Base-by-base conservation (phyloP, 2,797 vertebrate genomes). In the Cuniculus paca region DNA sequence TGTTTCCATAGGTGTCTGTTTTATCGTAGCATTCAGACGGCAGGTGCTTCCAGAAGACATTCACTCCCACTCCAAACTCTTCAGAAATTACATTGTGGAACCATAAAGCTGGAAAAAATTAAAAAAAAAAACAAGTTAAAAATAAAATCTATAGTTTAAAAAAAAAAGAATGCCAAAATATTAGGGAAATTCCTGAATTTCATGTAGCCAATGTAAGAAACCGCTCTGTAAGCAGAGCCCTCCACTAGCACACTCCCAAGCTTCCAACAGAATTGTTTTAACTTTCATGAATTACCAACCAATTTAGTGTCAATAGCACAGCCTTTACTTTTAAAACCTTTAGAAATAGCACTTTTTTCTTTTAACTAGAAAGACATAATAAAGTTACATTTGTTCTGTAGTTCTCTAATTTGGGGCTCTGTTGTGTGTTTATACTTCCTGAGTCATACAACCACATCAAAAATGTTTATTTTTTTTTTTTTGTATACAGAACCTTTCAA, bases 11-110 rank as follows among this genome's bases (percentile, higher is more conserved):
- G 0, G 99, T 99, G 95, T 99, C 99, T 94, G 99, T 99, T 96
- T 98, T 99, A 98, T 99, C 99, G 16, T 99, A 99, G 97, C 98
- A 99, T 88, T 99, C 98, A 0, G 98, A 96, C 8, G 99, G 98
- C 87, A 99, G 99, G 85, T 99, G 99, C 82, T 99, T 99, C 99
- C 99, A 99, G 97, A 99, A 99, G 88, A 99, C 98, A 42, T 99
- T 99, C 24, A 99, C 98, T 17, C 99, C 99, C 42, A 99, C 99
- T 68, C 99, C 99, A 96, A 99, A 99, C 97, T 99, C 98, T 97
- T 99, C 99, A 79, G 99, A 99, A 90, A 99, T 98, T 10, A 99
- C 99, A 98, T 99, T 99, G 91, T 99, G 99, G 98, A 99, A 99
- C 99, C 99, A 99, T 98, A 99, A 98, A 58, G 99, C 99, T 99